phyloP scores from a whole-genome alignment of 2,888 invertebrate genomes.

The Germaria angustata region DNA sequence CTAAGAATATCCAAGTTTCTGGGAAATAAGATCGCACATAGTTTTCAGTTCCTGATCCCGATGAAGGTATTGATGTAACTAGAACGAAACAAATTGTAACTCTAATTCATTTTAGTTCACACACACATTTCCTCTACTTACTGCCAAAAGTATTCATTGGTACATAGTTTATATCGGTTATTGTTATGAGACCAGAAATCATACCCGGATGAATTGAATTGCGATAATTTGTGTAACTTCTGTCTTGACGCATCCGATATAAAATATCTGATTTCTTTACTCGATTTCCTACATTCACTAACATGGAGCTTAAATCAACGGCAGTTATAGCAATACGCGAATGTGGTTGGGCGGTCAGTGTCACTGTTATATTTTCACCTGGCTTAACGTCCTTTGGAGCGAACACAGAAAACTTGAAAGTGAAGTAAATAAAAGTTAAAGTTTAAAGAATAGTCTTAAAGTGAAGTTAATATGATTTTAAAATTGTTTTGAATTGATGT shows the following conservation, averaged over 20 bases:
- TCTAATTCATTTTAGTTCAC: not conserved
- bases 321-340: slow-evolving; percentile 87
- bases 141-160: not conserved
- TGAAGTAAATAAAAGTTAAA: not conserved
- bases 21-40: slow-evolving; percentile 79
- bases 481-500: no score
- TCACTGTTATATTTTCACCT: slow-evolving; percentile 87
- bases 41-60: not conserved
- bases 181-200: slow-evolving; percentile 73
- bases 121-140: not conserved
- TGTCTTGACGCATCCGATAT: not conserved
- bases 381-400: slow-evolving; percentile 86
- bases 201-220: not conserved
- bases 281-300: not conserved
- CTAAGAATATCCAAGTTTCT: slow-evolving; percentile 86
- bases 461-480: no score
- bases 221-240: not conserved
- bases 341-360: slow-evolving; percentile 88
- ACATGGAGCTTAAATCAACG: slow-evolving; percentile 23
- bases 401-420: slow-evolving; percentile 83
- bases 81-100: not conserved
- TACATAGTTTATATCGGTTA: slow-evolving; percentile 71
- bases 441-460: no score
- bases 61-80: not conserved
- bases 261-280: not conserved